phyloP scores from a whole-genome alignment of 1,140 invertebrate species.

The Pteromalus puparum region DNA sequence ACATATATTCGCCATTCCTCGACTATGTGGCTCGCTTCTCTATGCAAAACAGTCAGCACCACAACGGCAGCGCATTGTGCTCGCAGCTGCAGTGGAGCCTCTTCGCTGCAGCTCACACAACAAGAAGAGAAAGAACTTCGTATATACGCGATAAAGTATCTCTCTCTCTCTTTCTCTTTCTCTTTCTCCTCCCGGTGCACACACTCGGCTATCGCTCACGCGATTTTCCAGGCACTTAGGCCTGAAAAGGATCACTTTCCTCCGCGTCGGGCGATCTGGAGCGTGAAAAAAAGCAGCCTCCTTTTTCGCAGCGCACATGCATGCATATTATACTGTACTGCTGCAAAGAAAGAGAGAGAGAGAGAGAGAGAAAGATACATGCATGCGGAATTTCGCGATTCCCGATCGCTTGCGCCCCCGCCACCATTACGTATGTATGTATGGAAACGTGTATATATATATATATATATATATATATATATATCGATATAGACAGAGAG shows the following conservation, averaged over 20 bases:
- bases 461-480: no score
- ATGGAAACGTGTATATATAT: not conserved
- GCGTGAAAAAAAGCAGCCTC: constrained; percentile 35
- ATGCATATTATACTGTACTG: not conserved
- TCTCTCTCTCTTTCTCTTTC: not conserved
- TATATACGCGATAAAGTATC: constrained; percentile 24
- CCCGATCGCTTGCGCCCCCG: not conserved
- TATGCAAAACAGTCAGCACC: not conserved
- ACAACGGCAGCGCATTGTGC: not conserved
- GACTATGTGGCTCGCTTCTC: not conserved
- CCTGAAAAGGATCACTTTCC: constrained; percentile 46
- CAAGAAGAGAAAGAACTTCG: not conserved
- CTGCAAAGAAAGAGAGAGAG: no score
- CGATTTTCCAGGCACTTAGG: constrained; percentile 50
- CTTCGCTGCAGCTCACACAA: not conserved
- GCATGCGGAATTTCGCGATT: not conserved
- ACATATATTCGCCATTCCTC: not conserved
- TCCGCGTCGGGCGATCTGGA: constrained; percentile 30
- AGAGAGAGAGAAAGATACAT: no score
- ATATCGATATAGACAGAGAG: not conserved
- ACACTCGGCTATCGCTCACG: constrained; percentile 13
- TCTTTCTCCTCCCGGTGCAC: not conserved
- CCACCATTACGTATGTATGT: not conserved
- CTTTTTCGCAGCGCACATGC: not conserved
- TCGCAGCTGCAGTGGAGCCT: not conserved